Evolutionary conservation across 64 coral and sea anemone genomes (phyloP), one percentile per base, ranked within the genome.

Genomic region (Stylophora pistillata): DNA sequence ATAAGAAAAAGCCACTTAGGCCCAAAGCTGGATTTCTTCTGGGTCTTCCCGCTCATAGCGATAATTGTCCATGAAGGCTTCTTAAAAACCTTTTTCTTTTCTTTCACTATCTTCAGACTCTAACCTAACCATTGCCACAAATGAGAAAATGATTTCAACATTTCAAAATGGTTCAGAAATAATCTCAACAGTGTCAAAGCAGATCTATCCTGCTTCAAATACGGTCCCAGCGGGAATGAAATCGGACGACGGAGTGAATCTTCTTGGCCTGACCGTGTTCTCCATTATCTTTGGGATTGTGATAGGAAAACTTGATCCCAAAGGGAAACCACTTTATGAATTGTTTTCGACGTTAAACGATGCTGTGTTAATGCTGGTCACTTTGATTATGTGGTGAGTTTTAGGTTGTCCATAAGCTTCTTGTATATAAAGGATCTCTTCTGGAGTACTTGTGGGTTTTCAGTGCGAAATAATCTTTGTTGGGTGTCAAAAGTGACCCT

Each of bases 371-470:
- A 58, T 62, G 30, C 56, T 94, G 80, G 92, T 94, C n/a, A 77
- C 69, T 28, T 30, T 94, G n/a, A 66, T 94, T 65, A 94, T 90
- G 73, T 94, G 92, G 92, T 94, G 73, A 80, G 86, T 79, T 64
- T 21, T 9, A 41, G n/a, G 17, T 59, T 78, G 6, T 68, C 58
- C 13, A 41, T 41, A 41, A 41, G 37, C 6, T 41, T 41, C 37
- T 41, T 41, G 37, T 3, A 3, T 2, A 41, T 41, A 6, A 41
- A 41, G 6, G 2, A 41, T 41, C 6, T 41, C 6, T 47, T 47
- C 37, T 47, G 37, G 7, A 47, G 37, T 47, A 47, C 1, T 47
- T 47, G 37, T 47, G 7, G 37, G 37, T 47, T 47, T 47, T 47
- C 3, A 47, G 37, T 3, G 37, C 7, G 7, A 47, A 47, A 47